Evolutionary conservation across 2,888 invertebrate genomes (phyloP), one percentile per base, ranked within the genome.

Genomic region (Oscheius sp.): DNA sequence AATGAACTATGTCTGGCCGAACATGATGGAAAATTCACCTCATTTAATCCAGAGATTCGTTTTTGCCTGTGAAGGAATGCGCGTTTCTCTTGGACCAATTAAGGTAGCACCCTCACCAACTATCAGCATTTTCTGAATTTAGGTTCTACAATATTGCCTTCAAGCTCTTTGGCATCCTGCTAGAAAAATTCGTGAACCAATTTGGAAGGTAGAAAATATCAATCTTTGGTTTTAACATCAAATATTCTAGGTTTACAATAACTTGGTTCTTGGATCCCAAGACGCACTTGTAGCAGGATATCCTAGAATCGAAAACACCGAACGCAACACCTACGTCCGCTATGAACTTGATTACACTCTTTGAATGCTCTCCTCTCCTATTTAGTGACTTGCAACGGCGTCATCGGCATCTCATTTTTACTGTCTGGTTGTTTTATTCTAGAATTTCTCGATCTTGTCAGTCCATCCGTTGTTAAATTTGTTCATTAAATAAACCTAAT

Each of bases 41-140:
- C 98, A 99, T 91, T 91, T 99, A 77, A 97, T 99, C 27, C 98
- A 99, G 89, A 96, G 98, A 0, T 99, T 98, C 88, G 96, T 99
- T 94, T 96, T 96, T 85, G 93, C 96, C 3, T 93, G 97, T 4
- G 98, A 99, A 88, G 98, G 97, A 15, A 91, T 99, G 89, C 89
- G 98, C 34, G 96, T 98, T 3, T 95, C 96, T 0, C 90, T 98
- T 45, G 98, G 98, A 4, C 95, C 98, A 0, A 92, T 95, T 69
- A 96, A 96, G 89, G 84, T 83, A 37, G n/a, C n/a, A n/a, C n/a
- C n/a, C n/a, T n/a, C 48, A 20, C 20, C 20, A 20, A 39, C 4
- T 33, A 33, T 4, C 42, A 10, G n/a, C 17, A 65, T 65, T 3
- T 27, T 27, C 20, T 34, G 23, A 33, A n/a, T 64, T 20, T 55